Percentiles rank a stretch among this genome's conserved stretches.
These are phyloP conservation scores for Salvator merianae DNA, from an alignment of 2,113 vertebrate genomes.

Conservation along the genomic window DNA sequence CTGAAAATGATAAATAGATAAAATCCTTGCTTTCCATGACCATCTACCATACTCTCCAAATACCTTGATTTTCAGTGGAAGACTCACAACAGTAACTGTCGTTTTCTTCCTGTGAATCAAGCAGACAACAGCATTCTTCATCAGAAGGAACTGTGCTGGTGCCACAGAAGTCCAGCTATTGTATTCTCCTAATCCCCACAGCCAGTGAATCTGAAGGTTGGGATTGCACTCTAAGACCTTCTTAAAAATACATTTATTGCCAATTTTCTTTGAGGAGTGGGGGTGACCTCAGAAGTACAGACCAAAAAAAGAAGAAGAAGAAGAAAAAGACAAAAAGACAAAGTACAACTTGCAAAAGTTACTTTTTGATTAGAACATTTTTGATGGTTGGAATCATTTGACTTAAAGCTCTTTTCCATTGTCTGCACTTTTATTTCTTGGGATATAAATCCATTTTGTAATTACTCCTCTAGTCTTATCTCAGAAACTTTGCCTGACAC, in stretches of 20 bases:
- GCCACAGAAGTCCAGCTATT: too few relatives aligned
- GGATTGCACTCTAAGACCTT: not conserved
- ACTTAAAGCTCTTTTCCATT: constrained; percentile 70
- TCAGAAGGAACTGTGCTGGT: too few relatives aligned
- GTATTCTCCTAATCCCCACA: not conserved
- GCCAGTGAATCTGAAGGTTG: too few relatives aligned
- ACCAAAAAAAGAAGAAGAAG: constrained; percentile 18
- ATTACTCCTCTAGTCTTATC: constrained; percentile 75
- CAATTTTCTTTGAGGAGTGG: constrained; percentile 39
- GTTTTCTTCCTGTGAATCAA: too few relatives aligned
- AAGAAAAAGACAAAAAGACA: too few relatives aligned
- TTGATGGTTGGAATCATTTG: constrained; percentile 68
- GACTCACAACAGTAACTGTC: too few relatives aligned
- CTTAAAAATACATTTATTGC: not conserved
- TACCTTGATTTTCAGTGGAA: too few relatives aligned
- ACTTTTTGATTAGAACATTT: constrained; percentile 64
- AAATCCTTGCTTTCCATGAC: too few relatives aligned
- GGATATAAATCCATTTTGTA: constrained; percentile 80
- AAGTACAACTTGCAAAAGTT: constrained; percentile 47
- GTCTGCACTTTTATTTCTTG: constrained; percentile 65
- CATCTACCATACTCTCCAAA: too few relatives aligned
- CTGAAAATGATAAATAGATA: too few relatives aligned
- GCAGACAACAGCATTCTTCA: too few relatives aligned
- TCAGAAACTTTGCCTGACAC: constrained; percentile 81
- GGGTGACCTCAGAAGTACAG: constrained; percentile 47